A percentile compares a stretch with the other conserved stretches of the same genome.
Evolutionary conservation across 2,797 vertebrate species (phyloP).

Genomic region (Trichosurus vulpecula): DNA sequence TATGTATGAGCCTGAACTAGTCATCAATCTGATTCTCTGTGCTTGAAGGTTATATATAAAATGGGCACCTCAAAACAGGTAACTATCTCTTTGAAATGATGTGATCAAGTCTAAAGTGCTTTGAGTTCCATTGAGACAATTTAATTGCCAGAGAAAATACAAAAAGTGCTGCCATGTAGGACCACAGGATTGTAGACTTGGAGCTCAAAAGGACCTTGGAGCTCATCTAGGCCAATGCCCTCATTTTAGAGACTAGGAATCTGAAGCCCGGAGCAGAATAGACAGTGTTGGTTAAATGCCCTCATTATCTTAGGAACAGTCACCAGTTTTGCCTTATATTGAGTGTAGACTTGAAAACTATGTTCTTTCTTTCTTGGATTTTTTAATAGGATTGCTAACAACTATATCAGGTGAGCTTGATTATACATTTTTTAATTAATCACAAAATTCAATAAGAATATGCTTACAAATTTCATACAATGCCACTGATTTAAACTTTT

Average conservation of each 20-base stretch:
- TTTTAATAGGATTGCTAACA: neutral
- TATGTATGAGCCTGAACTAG: neutral
- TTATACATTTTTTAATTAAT: neutral
- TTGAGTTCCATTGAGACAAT: neutral
- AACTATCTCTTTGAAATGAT: neutral
- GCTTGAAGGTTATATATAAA: neutral
- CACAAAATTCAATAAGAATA: neutral
- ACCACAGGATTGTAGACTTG: neutral
- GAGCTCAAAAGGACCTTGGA: neutral
- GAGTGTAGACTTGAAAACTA: neutral
- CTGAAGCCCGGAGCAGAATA: neutral
- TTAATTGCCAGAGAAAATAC: neutral
- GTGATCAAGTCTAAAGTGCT: constrained; percentile 22
- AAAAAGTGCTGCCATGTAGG: neutral
- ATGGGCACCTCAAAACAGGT: neutral
- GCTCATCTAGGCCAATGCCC: neutral
- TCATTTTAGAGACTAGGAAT: neutral
- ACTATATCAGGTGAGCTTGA: neutral
- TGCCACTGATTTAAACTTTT: neutral
- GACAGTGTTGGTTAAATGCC: neutral
- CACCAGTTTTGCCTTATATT: neutral
- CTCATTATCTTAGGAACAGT: neutral
- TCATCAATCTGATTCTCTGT: constrained; percentile 14
- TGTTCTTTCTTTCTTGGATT: neutral
- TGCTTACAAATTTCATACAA: neutral